Percentiles rank a stretch among this genome's conserved stretches.
phyloP scores from a whole-genome alignment of 2,797 vertebrate species.

The Chaetophractus vellerosus region DNA sequence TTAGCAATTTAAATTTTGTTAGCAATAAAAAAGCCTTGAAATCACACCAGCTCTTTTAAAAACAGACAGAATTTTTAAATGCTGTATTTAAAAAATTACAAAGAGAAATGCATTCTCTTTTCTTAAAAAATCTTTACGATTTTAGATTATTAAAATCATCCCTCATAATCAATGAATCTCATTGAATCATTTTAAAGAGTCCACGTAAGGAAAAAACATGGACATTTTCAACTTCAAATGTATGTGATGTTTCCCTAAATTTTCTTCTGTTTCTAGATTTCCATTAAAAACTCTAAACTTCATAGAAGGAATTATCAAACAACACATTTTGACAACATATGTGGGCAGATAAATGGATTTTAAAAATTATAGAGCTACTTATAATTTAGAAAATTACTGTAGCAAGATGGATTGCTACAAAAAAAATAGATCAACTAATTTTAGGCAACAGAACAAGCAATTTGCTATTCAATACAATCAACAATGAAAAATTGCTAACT shows the following conservation, averaged over 20 bases:
- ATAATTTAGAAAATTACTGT: slow-evolving; percentile 17
- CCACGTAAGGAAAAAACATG: background rate
- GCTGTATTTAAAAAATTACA: background rate
- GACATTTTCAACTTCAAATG: background rate
- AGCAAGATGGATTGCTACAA: background rate
- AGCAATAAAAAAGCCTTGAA: background rate
- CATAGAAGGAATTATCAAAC: background rate
- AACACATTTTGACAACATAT: background rate
- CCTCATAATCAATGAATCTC: background rate
- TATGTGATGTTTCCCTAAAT: background rate
- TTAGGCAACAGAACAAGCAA: slow-evolving; percentile 9
- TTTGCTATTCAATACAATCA: background rate
- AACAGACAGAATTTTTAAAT: background rate
- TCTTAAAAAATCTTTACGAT: background rate
- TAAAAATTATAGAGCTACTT: background rate
- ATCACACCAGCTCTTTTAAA: background rate
- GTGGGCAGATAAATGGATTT: background rate
- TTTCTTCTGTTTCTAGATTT: background rate
- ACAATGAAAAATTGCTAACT: background rate
- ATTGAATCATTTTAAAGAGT: background rate
- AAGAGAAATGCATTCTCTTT: background rate
- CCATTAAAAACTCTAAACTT: background rate
- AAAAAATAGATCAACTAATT: background rate
- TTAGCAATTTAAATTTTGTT: background rate
- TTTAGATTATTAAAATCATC: slow-evolving; percentile 32